These are phyloP conservation scores for Cabera pusaria DNA, from an alignment of 2,888 invertebrate genomes.

Conservation along the genomic window DNA sequence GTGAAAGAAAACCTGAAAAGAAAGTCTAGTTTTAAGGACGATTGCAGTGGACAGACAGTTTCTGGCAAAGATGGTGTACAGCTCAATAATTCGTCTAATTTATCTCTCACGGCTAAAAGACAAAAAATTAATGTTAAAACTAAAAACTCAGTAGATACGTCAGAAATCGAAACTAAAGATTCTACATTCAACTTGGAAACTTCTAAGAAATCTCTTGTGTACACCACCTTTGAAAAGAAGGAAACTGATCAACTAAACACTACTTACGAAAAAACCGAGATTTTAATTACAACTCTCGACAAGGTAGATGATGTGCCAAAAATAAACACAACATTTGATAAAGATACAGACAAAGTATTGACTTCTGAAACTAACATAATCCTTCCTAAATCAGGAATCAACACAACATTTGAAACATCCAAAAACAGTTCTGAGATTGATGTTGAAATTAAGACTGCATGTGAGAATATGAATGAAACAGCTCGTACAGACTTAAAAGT, in stretches of 20 bases:
- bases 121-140: no score
- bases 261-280: not conserved
- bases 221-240: constrained; percentile 28
- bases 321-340: not conserved
- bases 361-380: constrained; percentile 1
- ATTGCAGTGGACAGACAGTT: constrained; percentile 1
- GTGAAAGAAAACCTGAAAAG: constrained; percentile 11
- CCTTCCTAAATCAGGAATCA: not conserved
- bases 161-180: constrained; percentile 9
- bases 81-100: no score
- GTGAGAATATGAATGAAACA: constrained; percentile 1
- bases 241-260: not conserved
- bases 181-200: constrained; percentile 19
- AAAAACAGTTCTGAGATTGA: constrained; percentile 6
- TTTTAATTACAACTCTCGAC: no score
- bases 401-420: constrained; percentile 20
- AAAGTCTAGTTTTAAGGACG: constrained; percentile 19
- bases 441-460: not conserved
- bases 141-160: not conserved
- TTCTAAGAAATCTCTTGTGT: constrained; percentile 22
- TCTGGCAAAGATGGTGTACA: no score
- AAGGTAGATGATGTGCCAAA: no score
- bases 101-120: no score
- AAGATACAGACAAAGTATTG: constrained; percentile 1
- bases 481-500: constrained; percentile 4